phyloP scores from a whole-genome alignment of 2,888 invertebrate species.

The Mimumesa dahlbomi region DNA sequence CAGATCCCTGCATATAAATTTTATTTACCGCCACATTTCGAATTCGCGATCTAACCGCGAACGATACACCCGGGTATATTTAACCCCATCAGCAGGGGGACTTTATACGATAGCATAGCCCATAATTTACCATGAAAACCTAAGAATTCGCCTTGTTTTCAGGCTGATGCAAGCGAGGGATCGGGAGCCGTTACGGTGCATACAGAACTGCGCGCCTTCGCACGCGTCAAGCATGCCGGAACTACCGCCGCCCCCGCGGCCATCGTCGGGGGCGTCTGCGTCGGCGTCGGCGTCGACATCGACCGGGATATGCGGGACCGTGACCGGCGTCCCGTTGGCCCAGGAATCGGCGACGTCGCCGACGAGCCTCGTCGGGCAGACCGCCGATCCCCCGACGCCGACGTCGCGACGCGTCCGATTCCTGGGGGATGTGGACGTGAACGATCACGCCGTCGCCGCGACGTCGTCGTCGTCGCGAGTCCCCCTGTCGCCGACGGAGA shows the following conservation, averaged over 20 bases:
- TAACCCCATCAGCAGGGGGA: too few species aligned
- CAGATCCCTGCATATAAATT: too few species aligned
- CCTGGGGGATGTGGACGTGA: constrained; percentile 79
- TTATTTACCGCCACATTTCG: too few species aligned
- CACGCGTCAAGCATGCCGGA: constrained; percentile 86
- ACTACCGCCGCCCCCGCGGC: constrained; percentile 80
- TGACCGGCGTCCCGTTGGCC: constrained; percentile 31
- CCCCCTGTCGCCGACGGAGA: constrained; percentile 61
- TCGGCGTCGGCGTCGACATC: constrained; percentile 57
- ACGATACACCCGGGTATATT: too few species aligned
- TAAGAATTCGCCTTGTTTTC: constrained; percentile 58
- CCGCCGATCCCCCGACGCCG: constrained; percentile 73
- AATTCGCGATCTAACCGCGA: too few species aligned
- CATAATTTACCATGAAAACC: too few species aligned
- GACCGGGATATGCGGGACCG: constrained; percentile 36
- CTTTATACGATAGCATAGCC: too few species aligned
- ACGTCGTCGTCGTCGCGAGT: constrained; percentile 61
- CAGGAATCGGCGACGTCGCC: constrained; percentile 56
- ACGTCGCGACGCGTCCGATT: constrained; percentile 81
- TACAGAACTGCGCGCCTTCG: constrained; percentile 75
- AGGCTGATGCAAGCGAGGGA: constrained; percentile 83
- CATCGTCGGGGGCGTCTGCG: constrained; percentile 58
- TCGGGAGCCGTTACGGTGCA: constrained; percentile 82
- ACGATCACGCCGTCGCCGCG: constrained; percentile 54
- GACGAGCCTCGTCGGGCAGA: constrained; percentile 25